Conservation (phyloP, 92 coral and sea anemone species). For the Porites evermanni region DNA sequence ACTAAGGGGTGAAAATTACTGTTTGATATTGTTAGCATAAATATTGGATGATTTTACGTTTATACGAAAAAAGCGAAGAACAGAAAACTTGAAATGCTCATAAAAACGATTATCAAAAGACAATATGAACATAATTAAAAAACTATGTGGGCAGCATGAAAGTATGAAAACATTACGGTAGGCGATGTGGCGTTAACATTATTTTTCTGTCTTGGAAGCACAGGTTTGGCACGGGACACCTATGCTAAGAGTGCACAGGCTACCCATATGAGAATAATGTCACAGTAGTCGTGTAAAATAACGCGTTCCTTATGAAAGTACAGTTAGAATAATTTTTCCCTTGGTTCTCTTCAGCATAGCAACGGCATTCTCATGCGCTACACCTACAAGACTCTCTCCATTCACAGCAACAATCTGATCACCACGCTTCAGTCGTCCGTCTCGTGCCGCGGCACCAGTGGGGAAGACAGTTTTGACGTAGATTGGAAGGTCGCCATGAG, state of each 20-base stretch:
- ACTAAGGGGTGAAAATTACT: no score
- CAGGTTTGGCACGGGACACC: neutral
- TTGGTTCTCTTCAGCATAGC: conserved; percentile 91
- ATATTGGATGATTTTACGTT: no score
- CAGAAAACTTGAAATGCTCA: no score
- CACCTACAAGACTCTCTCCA: conserved; percentile 93
- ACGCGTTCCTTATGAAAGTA: conserved; percentile 55
- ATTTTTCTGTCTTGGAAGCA: neutral
- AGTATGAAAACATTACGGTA: no score
- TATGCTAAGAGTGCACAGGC: neutral
- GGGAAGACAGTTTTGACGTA: conserved; percentile 99
- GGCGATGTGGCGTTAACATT: no score
- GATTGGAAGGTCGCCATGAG: conserved; percentile 99
- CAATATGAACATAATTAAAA: no score
- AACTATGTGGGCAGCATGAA: no score
- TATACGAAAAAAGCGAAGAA: no score
- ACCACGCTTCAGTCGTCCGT: conserved; percentile 94
- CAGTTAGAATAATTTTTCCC: conserved; percentile 85
- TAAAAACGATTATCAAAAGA: no score
- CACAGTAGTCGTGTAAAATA: neutral
- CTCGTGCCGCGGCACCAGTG: conserved; percentile 99
- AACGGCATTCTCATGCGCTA: conserved; percentile 94
- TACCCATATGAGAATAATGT: neutral
- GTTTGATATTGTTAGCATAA: no score
- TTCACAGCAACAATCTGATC: conserved; percentile 98